These are phyloP conservation scores for Colius striatus DNA, from an alignment of 2,113 vertebrate species.

Conservation along the genomic window DNA sequence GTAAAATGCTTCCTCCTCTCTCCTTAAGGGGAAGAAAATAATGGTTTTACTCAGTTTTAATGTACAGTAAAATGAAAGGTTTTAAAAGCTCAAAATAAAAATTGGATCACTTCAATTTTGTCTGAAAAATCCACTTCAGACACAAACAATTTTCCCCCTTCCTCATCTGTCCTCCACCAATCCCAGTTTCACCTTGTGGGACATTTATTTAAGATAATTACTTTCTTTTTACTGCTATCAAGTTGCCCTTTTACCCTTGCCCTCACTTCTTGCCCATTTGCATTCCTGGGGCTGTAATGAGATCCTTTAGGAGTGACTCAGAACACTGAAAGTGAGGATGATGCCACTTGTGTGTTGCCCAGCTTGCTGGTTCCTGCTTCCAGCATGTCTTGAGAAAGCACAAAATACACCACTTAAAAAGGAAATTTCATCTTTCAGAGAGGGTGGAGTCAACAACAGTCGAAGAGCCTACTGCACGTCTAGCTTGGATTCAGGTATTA, in stretches of 20 bases:
- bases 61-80: not conserved
- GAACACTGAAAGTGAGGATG: not conserved
- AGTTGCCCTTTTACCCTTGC: not conserved
- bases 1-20: no score
- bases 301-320: not conserved
- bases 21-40: not conserved
- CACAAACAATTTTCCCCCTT: not conserved
- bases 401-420: not conserved
- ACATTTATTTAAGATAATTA: not conserved
- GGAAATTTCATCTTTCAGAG: not conserved
- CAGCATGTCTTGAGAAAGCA: not conserved
- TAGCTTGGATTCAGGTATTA: not conserved
- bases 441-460: rapidly evolving
- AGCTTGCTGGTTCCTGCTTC: not conserved
- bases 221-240: not conserved
- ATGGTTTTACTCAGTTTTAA: not conserved
- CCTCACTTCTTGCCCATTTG: not conserved
- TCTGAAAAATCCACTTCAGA: not conserved
- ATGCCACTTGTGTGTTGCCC: not conserved
- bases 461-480: not conserved
- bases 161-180: not conserved
- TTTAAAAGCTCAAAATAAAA: not conserved
- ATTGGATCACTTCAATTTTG: not conserved
- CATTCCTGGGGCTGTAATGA: not conserved
- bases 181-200: not conserved